Evolutionary conservation across 2,113 vertebrate genomes (phyloP), one percentile per base, ranked within the genome.

Genomic region (Lycocorax pyrrhopterus): DNA sequence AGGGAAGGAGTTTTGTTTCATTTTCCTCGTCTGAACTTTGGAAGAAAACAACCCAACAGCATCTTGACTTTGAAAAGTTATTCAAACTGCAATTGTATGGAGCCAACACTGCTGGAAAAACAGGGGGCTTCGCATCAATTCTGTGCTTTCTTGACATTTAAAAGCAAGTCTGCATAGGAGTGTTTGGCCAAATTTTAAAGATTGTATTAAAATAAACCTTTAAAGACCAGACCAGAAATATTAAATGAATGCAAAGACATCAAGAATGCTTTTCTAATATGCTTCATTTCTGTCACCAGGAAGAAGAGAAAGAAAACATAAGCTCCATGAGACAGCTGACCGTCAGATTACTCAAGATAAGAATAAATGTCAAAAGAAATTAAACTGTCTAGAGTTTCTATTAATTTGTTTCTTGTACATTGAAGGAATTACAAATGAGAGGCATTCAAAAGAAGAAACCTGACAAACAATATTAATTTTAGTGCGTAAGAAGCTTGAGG

Each of bases 391-490:
- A 12, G 15, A 80, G 37, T 51, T 59, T 13, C 37, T 86, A 62
- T 80, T 90, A 89, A 92, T 95, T 87, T 89, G 10, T 85, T 95
- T 93, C 58, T 44, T 59, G 51, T 87, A 83, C 71, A 29, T 5
- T 35, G 59, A 64, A 78, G 35, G 52, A 92, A 83, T 89, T 58
- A 76, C 19, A 93, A 55, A 53, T 30, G 35, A 85, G 72, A 63
- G 20, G 7, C 29, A 94, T 74, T 87, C 62, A 66, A 80, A 89
- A 94, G 27, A 84, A 84, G 49, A 84, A 93, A 91, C 25, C 15
- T 77, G 71, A 95, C 67, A 35, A 82, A 51, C 73, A 87, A 47
- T 86, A 93, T 84, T 89, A 89, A 89, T 89, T 92, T 84, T 77
- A 16, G n/a, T 77, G 80, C 43, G 32, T 74, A 93, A 97, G 76